phyloP scores from a whole-genome alignment of 2,888 invertebrate genomes.

The Malacosoma neustria region DNA sequence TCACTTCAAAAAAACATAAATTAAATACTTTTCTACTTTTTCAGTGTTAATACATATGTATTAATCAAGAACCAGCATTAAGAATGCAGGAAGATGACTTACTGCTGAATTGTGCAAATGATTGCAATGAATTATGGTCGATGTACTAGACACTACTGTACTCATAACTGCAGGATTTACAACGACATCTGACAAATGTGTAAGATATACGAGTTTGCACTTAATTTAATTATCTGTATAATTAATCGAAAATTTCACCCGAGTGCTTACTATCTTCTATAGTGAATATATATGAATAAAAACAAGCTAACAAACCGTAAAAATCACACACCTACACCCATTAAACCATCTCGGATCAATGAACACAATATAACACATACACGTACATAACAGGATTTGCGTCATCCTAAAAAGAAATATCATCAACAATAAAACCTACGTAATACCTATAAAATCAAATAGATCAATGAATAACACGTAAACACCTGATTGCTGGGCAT shows the following conservation, averaged over 20 bases:
- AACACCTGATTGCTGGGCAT: not conserved
- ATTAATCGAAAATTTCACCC: too few species aligned
- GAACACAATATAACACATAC: too few species aligned
- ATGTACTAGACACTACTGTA: not conserved
- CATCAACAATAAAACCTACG: not conserved
- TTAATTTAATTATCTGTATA: not conserved
- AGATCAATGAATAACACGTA: not conserved
- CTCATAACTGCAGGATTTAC: not conserved
- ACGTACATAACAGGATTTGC: not conserved
- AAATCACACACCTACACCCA: not conserved
- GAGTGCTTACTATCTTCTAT: too few species aligned
- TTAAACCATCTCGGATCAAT: not conserved
- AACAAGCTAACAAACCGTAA: too few species aligned
- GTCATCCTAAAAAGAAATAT: not conserved
- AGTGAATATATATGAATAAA: too few species aligned
- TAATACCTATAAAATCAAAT: not conserved
- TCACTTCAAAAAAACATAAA: too few species aligned
- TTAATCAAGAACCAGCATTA: too few species aligned
- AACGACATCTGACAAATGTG: not conserved
- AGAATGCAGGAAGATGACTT: not conserved
- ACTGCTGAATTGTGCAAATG: not conserved
- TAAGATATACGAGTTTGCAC: not conserved
- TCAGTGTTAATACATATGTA: too few species aligned
- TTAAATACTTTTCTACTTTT: too few species aligned
- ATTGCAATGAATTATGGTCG: not conserved